Conservation (phyloP, 2,888 invertebrate genomes). For the Buathra laborator region DNA sequence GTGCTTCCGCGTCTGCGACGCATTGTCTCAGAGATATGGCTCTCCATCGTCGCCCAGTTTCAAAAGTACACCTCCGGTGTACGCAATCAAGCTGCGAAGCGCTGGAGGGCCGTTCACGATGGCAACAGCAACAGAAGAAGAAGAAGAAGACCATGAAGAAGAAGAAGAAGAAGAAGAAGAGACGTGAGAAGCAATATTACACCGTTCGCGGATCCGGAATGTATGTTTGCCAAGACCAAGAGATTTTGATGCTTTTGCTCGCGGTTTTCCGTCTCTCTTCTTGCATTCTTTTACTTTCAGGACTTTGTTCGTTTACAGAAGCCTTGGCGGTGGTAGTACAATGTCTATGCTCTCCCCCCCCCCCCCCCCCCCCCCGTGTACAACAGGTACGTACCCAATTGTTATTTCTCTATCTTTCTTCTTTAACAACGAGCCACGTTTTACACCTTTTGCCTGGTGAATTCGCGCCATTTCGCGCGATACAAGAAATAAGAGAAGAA, state of each 20-base stretch:
- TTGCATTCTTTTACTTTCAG: slow-evolving; percentile 20
- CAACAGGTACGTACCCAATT: slow-evolving; percentile 21
- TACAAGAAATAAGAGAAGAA: slow-evolving; percentile 14
- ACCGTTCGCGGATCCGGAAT: slow-evolving; percentile 11
- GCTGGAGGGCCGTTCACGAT: slow-evolving; percentile 18
- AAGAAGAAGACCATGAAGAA: background rate
- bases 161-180: background rate
- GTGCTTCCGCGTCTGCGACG: slow-evolving; percentile 71
- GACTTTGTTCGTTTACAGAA: slow-evolving; percentile 12
- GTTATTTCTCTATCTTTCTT: slow-evolving; percentile 9
- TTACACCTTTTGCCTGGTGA: background rate
- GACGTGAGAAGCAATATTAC: slow-evolving; percentile 4
- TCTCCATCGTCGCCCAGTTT: slow-evolving; percentile 67
- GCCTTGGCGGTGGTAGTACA: background rate
- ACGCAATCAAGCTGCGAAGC: slow-evolving; percentile 41
- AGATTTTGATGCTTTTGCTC: slow-evolving; percentile 9
- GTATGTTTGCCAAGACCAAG: slow-evolving; percentile 2
- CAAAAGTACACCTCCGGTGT: slow-evolving; percentile 72
- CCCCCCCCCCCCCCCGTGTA: background rate
- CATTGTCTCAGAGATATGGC: slow-evolving; percentile 74
- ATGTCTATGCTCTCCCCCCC: background rate
- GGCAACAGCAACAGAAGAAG: background rate
- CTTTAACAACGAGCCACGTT: slow-evolving; percentile 11
- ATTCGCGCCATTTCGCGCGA: background rate
- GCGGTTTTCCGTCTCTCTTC: slow-evolving; percentile 5